These are phyloP conservation scores for Formica selysi DNA, from an alignment of 1,140 invertebrate species.

Conservation along the genomic window DNA sequence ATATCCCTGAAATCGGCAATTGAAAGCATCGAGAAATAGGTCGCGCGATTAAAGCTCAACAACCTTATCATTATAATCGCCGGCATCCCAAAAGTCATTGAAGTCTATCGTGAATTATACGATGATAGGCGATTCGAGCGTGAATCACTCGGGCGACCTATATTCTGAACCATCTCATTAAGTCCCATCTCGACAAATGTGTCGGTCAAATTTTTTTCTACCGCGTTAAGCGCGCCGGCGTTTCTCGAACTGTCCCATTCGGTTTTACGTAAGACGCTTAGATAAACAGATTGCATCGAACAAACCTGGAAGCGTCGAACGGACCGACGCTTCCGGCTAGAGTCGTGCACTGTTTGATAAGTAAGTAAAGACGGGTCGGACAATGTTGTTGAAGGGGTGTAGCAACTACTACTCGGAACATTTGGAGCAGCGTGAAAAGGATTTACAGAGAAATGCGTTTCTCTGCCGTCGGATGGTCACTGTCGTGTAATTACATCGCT, in stretches of 20 bases:
- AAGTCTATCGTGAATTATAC: neutral
- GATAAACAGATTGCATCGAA: slow-evolving; percentile 37
- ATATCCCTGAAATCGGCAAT: slow-evolving; percentile 22
- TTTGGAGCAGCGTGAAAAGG: neutral
- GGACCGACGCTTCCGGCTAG: neutral
- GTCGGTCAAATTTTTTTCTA: neutral
- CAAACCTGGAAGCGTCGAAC: neutral
- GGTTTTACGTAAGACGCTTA: neutral
- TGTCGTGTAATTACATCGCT: slow-evolving; percentile 32
- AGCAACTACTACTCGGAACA: neutral
- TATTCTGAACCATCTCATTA: slow-evolving; percentile 4
- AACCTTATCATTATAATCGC: slow-evolving; percentile 25
- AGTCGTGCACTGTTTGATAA: slow-evolving; percentile 41
- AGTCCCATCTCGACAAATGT: too few relatives aligned
- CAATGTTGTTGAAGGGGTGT: slow-evolving; percentile 43
- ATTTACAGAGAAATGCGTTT: slow-evolving; percentile 26
- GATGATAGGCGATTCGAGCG: neutral
- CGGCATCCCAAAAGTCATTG: neutral
- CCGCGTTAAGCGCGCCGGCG: neutral
- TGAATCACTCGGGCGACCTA: neutral
- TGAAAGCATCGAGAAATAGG: slow-evolving; percentile 15
- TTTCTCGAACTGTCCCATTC: neutral
- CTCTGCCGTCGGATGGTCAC: neutral
- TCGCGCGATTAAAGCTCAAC: slow-evolving; percentile 26
- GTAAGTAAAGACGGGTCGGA: slow-evolving; percentile 39